Percentiles rank a stretch among this genome's conserved stretches.
phyloP scores from a whole-genome alignment of 2,113 vertebrate genomes.

The Paramormyrops kingsleyae region DNA sequence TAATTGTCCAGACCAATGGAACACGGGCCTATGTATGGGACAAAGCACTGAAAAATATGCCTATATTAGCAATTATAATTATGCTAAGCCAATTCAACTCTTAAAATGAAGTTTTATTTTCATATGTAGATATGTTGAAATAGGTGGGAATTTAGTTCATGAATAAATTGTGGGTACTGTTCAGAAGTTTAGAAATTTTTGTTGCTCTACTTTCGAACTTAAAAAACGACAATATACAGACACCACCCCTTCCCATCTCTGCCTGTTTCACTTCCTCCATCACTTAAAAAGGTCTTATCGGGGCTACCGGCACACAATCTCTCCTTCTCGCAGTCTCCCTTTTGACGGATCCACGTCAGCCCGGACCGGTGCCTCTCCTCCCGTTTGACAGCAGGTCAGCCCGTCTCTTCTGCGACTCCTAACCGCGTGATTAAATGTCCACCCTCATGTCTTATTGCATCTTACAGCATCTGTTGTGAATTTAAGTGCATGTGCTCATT shows the following conservation, averaged over 20 bases:
- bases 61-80: not conserved
- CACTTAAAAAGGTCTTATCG: constrained; percentile 39
- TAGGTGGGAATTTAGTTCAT: not conserved
- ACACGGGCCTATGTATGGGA: not conserved
- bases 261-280: constrained; percentile 60
- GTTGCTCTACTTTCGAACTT: constrained; percentile 31
- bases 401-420: not conserved
- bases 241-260: constrained; percentile 58
- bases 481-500: not conserved
- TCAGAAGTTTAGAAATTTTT: not conserved
- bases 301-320: constrained; percentile 28
- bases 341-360: not conserved
- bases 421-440: not conserved
- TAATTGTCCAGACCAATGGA: not conserved
- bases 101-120: not conserved
- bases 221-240: constrained; percentile 25
- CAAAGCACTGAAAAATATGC: not conserved
- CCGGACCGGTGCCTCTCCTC: not conserved
- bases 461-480: not conserved
- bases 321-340: constrained; percentile 39
- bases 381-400: constrained; percentile 5
- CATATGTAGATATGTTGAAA: not conserved
- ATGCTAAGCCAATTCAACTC: not conserved
- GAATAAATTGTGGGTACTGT: not conserved
- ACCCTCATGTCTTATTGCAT: not conserved